Base-by-base conservation (phyloP, 1,140 invertebrate genomes). In the Andricus grossulariae region DNA sequence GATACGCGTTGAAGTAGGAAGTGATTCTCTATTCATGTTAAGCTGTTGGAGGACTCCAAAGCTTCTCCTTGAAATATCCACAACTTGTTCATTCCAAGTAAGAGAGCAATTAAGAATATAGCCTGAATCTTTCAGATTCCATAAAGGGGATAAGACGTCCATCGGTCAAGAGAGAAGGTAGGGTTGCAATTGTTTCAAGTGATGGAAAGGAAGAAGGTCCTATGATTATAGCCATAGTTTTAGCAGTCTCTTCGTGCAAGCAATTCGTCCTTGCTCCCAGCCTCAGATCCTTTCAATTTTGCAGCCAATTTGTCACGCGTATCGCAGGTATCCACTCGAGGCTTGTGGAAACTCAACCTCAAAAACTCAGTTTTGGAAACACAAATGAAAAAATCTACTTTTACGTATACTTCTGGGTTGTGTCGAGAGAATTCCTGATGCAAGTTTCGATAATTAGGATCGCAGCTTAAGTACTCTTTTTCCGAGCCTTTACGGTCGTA, bases 291-390 rank as follows among this genome's bases (percentile, higher is more conserved):
- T 50, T 18, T 72, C n/a, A n/a, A 19, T 50, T 25, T 16, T 5
- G 18, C 18, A 1, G 39, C 8, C 16, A 72, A 15, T 19, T 39
- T 19, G 18, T 72, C 71, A 39, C 71, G 50, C 0, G 71, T 50
- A 8, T 72, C 50, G n/a, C 71, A 72, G 0, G 71, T 72, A 72
- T 72, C 71, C 19, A 50, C 50, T 1, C 71, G 71, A 49, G 39
- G 25, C 18, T 39, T 25, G 3, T 25, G 45, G 7, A 50, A 72
- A 45, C 1, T 45, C 39, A 50, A 18, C 15, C 50, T 49, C n/a
- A 39, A 11, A 39, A 50, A 72, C 8, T 72, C 19, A 11, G 2
- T 7, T 50, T 72, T 72, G 39, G 50, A 72, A 3, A 15, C 16
- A 18, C 52, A 16, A 18, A 54, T n/a, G 16, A 19, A 54, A 54